phyloP scores from a whole-genome alignment of 2,113 vertebrate genomes.

The Gymnorhina tibicen region DNA sequence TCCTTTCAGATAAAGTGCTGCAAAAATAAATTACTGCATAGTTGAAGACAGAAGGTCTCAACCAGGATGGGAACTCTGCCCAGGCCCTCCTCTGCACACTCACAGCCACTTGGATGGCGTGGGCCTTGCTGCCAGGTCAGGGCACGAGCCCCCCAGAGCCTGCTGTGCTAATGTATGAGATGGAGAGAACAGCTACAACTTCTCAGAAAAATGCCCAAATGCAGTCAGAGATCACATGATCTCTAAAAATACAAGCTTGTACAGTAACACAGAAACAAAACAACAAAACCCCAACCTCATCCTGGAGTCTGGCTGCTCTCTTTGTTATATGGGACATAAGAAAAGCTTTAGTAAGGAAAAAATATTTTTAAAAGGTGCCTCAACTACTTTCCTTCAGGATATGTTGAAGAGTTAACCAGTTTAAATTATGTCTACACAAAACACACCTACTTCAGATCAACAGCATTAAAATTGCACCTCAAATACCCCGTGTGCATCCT shows the following conservation, averaged over 20 bases:
- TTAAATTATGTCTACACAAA: not conserved
- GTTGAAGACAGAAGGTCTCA: not conserved
- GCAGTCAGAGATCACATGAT: not conserved
- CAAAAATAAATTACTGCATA: not conserved
- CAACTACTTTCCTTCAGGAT: not conserved
- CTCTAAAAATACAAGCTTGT: not conserved
- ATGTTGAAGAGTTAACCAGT: not conserved
- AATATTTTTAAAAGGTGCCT: not conserved
- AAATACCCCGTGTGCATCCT: not conserved
- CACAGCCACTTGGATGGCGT: fast-evolving
- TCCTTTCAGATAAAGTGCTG: not conserved
- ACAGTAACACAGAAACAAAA: not conserved
- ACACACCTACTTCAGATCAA: not conserved
- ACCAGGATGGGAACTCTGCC: not conserved
- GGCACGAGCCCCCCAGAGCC: not conserved
- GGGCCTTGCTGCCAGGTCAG: not conserved
- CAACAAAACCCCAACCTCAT: not conserved
- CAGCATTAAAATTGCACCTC: not conserved
- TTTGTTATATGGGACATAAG: not conserved
- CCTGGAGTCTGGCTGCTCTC: not conserved
- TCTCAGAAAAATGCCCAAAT: not conserved
- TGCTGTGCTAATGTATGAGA: not conserved
- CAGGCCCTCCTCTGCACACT: not conserved
- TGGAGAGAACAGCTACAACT: not conserved
- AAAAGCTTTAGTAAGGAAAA: not conserved